A percentile compares a stretch with the other conserved stretches of the same genome.
These are phyloP conservation scores for Autographa gamma DNA, from an alignment of 2,888 invertebrate species.

Conservation along the genomic window DNA sequence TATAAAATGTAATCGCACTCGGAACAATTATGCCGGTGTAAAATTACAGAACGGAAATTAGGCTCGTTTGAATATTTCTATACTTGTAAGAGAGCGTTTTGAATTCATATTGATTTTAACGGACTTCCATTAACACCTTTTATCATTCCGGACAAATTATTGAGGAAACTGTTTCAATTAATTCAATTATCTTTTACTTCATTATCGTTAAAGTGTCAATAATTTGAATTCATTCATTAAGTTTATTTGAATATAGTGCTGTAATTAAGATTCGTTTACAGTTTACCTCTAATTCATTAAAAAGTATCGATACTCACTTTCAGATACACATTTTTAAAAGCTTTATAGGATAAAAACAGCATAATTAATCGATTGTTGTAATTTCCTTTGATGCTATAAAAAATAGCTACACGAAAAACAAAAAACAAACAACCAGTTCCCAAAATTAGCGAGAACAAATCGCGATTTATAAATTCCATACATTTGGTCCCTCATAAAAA, in stretches of 20 bases:
- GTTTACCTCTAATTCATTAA: background rate
- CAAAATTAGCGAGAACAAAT: constrained; percentile 35
- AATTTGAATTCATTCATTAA: background rate
- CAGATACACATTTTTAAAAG: no score
- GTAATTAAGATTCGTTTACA: background rate
- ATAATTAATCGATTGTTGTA: no score
- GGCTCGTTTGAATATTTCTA: constrained; percentile 66
- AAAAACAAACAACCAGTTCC: constrained; percentile 33
- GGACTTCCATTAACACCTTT: constrained; percentile 24
- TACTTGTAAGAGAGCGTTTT: constrained; percentile 51
- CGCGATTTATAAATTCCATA: constrained; percentile 47
- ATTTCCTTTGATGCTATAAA: no score
- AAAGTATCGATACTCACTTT: no score
- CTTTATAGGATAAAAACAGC: no score
- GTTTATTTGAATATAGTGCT: background rate
- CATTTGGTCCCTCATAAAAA: constrained; percentile 68
- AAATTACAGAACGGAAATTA: constrained; percentile 72
- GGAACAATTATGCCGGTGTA: constrained; percentile 69
- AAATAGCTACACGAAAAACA: background rate
- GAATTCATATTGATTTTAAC: constrained; percentile 38
- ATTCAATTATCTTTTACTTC: background rate
- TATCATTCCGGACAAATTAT: constrained; percentile 21
- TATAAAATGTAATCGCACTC: constrained; percentile 73
- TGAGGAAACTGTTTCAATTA: constrained; percentile 23
- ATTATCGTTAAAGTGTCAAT: background rate